Conservation (phyloP, 2,797 vertebrate species). For the Acanthiza pusilla region DNA sequence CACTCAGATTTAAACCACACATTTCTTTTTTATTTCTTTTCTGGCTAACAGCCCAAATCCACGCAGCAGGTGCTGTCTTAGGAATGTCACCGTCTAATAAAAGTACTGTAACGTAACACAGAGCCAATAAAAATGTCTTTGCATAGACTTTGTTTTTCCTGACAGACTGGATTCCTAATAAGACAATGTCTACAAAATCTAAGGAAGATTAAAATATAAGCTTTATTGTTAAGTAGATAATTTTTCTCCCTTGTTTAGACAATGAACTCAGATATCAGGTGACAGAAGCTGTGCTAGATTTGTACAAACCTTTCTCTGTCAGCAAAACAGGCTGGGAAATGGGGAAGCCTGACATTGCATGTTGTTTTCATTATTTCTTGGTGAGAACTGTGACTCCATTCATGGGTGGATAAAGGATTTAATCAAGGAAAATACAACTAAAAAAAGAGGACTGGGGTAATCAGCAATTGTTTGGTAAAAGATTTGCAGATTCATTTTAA, state of each 20-base stretch:
- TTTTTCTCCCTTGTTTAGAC: conserved; percentile 24
- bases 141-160: conserved; percentile 55
- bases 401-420: neutral
- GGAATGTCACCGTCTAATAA: conserved; percentile 72
- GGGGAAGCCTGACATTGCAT: neutral
- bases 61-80: conserved; percentile 71
- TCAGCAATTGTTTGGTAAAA: neutral
- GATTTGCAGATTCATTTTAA: neutral
- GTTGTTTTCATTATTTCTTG: conserved; percentile 6
- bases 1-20: conserved; percentile 48
- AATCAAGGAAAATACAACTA: conserved; percentile 4
- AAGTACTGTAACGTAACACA: conserved; percentile 69
- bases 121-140: conserved; percentile 63
- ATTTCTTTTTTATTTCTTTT: conserved; percentile 65
- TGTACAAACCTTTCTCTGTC: neutral
- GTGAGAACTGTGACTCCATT: neutral
- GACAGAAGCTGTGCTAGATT: neutral
- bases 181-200: conserved; percentile 42
- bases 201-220: conserved; percentile 12
- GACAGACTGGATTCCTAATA: conserved; percentile 63
- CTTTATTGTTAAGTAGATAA: neutral
- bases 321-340: neutral
- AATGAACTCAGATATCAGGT: conserved; percentile 2
- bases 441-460: neutral
- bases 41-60: conserved; percentile 67